These are phyloP conservation scores for Dendrocincla fuliginosa DNA, from an alignment of 2,797 vertebrate species.

Conservation along the genomic window DNA sequence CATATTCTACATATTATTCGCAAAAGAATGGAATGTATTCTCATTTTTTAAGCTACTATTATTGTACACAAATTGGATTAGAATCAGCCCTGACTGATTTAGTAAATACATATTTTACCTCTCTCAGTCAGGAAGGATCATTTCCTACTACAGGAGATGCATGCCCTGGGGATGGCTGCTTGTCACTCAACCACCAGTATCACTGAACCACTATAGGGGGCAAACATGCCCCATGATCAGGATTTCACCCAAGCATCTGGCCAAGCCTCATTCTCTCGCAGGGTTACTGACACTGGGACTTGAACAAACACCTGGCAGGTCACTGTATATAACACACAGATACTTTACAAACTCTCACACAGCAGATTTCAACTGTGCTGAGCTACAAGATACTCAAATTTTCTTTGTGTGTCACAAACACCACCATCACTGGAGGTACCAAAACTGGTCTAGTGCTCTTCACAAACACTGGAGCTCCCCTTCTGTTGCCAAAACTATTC, in stretches of 20 bases:
- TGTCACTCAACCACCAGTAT: background rate
- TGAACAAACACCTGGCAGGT: background rate
- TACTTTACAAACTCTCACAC: background rate
- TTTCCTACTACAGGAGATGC: background rate
- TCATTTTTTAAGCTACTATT: background rate
- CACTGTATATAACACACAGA: background rate
- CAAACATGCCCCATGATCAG: fast-evolving
- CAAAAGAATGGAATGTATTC: conserved; percentile 58
- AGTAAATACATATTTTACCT: background rate
- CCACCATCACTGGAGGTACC: background rate
- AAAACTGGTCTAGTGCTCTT: background rate
- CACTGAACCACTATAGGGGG: background rate
- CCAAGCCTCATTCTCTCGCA: background rate
- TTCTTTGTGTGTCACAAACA: background rate
- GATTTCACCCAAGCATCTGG: background rate
- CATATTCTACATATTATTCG: background rate
- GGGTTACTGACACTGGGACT: background rate
- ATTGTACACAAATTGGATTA: background rate
- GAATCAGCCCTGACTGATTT: background rate
- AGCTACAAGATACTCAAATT: background rate
- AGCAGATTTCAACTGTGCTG: background rate
- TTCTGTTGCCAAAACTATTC: background rate
- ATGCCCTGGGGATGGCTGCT: background rate
- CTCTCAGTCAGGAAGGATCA: background rate
- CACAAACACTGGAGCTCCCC: background rate